These are phyloP conservation scores for Gopherus evgoodei DNA, from an alignment of 2,113 vertebrate species.

Conservation along the genomic window DNA sequence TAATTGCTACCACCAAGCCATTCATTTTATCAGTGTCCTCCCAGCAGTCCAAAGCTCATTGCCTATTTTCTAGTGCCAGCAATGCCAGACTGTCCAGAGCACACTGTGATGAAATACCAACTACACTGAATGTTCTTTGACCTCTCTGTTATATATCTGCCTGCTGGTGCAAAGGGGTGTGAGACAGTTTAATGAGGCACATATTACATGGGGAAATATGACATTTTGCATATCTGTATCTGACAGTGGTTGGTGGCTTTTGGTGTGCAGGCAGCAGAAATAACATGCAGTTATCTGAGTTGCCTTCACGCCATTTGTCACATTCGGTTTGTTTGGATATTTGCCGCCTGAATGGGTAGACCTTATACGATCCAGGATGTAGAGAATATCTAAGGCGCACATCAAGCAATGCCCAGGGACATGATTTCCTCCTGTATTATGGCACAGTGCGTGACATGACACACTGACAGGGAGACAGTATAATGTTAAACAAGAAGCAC, in stretches of 20 bases:
- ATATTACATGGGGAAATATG: neutral
- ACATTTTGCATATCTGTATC: accelerated
- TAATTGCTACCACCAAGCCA: neutral
- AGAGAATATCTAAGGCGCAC: neutral
- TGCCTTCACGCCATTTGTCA: neutral
- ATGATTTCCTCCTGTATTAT: neutral
- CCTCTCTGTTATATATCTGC: neutral
- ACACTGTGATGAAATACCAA: neutral
- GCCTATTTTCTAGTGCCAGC: neutral
- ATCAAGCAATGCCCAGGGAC: neutral
- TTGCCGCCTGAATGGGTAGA: neutral
- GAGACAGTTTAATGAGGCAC: neutral
- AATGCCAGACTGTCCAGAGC: neutral
- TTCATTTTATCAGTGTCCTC: neutral
- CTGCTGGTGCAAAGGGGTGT: neutral
- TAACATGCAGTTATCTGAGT: neutral
- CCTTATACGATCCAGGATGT: neutral
- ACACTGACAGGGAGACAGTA: slow-evolving; percentile 20
- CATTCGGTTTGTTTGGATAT: neutral
- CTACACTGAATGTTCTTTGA: neutral
- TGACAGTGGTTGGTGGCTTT: neutral
- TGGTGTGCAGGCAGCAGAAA: neutral
- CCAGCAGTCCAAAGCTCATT: neutral
- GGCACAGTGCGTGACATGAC: neutral
- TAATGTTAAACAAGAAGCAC: neutral